These are phyloP conservation scores for Pogonus chalceus DNA, from an alignment of 1,140 invertebrate genomes.

Conservation along the genomic window DNA sequence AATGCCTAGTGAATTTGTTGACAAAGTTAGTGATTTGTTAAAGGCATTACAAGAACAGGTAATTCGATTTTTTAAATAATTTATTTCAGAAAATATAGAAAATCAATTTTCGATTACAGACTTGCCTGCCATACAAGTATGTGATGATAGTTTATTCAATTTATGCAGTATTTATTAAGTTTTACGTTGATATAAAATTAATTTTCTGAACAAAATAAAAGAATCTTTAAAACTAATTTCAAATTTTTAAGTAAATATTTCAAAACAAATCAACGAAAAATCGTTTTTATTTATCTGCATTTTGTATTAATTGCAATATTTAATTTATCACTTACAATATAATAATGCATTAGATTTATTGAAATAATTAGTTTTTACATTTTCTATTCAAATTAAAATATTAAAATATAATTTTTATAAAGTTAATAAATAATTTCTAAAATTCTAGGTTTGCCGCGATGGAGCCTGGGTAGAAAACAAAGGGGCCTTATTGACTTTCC, in stretches of 20 bases:
- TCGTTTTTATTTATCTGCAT: too few species aligned
- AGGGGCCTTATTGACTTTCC: slow-evolving; percentile 76
- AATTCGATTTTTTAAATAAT: too few species aligned
- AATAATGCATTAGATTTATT: neutral
- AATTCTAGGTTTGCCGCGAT: slow-evolving; percentile 70
- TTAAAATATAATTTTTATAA: slow-evolving; percentile 8
- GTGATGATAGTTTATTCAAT: neutral
- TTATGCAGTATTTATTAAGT: too few species aligned
- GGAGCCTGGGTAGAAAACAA: slow-evolving; percentile 91
- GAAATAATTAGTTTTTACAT: neutral
- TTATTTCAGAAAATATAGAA: neutral
- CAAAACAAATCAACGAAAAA: too few species aligned
- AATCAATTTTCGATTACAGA: too few species aligned
- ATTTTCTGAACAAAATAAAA: too few species aligned
- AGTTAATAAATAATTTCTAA: slow-evolving; percentile 28
- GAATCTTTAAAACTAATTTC: too few species aligned
- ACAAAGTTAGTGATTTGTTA: slow-evolving; percentile 66
- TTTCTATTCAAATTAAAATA: neutral
- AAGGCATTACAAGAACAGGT: slow-evolving; percentile 67
- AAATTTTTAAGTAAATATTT: too few species aligned
- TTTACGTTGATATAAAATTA: too few species aligned
- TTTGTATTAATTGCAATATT: too few species aligned
- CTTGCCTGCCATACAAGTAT: neutral
- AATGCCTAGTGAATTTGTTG: slow-evolving; percentile 75
- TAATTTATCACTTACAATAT: too few species aligned